Evolutionary conservation across 2,113 vertebrate species (phyloP).

Genomic region (Heterotilapia buettikoferi): DNA sequence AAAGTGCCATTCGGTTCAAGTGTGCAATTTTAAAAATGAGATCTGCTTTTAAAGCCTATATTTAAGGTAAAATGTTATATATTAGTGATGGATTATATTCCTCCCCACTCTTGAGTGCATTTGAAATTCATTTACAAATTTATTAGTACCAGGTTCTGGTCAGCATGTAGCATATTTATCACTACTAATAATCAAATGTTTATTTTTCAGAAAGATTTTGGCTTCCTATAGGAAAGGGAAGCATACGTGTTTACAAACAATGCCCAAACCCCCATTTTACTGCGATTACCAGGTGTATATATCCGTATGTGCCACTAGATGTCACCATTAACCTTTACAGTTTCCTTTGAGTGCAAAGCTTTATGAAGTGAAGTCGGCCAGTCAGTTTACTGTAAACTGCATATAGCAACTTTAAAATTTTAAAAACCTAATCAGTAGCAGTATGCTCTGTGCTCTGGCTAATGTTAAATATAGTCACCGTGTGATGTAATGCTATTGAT

Average conservation of each 20-base stretch:
- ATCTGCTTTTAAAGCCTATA: not conserved
- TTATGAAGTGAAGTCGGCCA: not conserved
- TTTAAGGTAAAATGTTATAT: not conserved
- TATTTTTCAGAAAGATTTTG: not conserved
- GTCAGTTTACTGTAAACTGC: not conserved
- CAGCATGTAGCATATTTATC: not conserved
- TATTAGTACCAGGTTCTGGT: not conserved
- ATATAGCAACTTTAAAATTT: not conserved
- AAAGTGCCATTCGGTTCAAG: not conserved
- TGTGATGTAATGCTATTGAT: not conserved
- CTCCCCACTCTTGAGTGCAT: not conserved
- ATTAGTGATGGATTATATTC: not conserved
- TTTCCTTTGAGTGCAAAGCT: not conserved
- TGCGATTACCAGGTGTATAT: not conserved
- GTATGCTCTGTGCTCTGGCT: not conserved
- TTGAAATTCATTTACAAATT: not conserved
- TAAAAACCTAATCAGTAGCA: not conserved
- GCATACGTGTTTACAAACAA: not conserved
- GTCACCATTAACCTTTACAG: slow-evolving; percentile 56
- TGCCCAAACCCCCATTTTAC: not conserved
- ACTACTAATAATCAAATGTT: not conserved
- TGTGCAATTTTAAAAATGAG: not conserved
- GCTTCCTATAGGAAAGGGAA: not conserved
- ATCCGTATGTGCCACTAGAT: slow-evolving; percentile 51
- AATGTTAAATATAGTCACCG: not conserved